These are phyloP conservation scores for Crotophaga sulcirostris DNA, from an alignment of 2,113 vertebrate genomes.

Conservation along the genomic window DNA sequence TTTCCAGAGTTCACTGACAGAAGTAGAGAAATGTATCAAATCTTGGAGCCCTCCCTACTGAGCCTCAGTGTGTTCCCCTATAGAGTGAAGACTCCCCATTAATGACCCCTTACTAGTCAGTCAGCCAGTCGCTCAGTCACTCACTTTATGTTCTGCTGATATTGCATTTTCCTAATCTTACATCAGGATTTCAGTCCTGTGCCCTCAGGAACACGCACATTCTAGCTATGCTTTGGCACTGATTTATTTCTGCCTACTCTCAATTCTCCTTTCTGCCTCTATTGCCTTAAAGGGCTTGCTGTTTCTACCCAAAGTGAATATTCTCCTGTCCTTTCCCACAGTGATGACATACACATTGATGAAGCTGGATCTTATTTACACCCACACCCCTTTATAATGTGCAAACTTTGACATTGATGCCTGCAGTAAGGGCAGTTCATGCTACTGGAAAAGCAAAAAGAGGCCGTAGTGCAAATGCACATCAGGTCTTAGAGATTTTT, in stretches of 20 bases:
- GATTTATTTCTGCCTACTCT: background rate
- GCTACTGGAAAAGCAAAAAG: background rate
- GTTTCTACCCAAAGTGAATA: background rate
- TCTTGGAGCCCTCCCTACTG: background rate
- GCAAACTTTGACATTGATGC: background rate
- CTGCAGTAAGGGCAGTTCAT: background rate
- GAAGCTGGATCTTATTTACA: background rate
- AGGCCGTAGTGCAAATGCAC: background rate
- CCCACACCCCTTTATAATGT: background rate
- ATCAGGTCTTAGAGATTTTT: background rate
- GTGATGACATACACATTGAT: background rate
- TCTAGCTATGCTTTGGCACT: background rate
- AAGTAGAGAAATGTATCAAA: background rate
- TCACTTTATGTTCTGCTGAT: background rate
- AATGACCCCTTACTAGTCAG: background rate
- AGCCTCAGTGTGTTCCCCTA: background rate
- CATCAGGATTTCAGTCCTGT: background rate
- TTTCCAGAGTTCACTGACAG: background rate
- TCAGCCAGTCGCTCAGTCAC: background rate
- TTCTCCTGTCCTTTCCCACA: background rate
- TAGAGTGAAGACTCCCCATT: background rate
- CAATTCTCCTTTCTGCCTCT: background rate
- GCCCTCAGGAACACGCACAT: background rate
- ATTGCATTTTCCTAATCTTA: background rate
- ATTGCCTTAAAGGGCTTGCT: background rate